Conservation (phyloP, 2,888 invertebrate genomes). For the Tromatobia lineatoria region DNA sequence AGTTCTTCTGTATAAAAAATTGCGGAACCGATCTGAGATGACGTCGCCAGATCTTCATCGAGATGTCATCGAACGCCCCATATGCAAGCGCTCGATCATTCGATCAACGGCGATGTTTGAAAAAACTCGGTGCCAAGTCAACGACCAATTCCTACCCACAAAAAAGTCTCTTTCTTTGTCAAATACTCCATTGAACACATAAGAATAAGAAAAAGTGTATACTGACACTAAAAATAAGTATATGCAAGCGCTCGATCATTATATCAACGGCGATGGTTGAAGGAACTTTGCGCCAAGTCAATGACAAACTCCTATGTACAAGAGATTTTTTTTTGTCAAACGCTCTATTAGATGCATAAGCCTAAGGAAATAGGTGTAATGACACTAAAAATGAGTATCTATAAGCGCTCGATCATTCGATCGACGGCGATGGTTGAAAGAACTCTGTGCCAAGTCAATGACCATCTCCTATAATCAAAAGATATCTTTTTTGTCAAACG, state of each 20-base stretch:
- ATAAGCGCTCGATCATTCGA: not conserved
- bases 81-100: too few species aligned
- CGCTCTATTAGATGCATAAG: not conserved
- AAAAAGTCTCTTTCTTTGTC: not conserved
- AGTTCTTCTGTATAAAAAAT: too few species aligned
- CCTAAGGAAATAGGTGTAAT: not conserved
- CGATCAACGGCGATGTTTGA: too few species aligned
- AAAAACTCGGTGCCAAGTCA: not conserved
- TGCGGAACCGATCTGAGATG: too few species aligned
- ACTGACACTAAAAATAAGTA: not conserved
- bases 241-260: not conserved
- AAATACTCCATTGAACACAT: not conserved
- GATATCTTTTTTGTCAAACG: not conserved
- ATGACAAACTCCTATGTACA: not conserved
- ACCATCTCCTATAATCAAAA: not conserved
- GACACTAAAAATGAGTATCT: not conserved
- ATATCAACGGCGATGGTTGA: conserved; percentile 2
- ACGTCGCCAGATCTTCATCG: too few species aligned
- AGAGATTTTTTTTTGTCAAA: not conserved
- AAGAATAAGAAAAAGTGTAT: not conserved
- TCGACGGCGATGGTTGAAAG: conserved; percentile 2
- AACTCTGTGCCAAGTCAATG: not conserved
- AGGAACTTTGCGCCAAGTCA: not conserved
- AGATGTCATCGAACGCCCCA: too few species aligned
- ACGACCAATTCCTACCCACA: not conserved